Evolutionary conservation across 2,797 vertebrate genomes (phyloP).

Genomic region (Mycteria americana): DNA sequence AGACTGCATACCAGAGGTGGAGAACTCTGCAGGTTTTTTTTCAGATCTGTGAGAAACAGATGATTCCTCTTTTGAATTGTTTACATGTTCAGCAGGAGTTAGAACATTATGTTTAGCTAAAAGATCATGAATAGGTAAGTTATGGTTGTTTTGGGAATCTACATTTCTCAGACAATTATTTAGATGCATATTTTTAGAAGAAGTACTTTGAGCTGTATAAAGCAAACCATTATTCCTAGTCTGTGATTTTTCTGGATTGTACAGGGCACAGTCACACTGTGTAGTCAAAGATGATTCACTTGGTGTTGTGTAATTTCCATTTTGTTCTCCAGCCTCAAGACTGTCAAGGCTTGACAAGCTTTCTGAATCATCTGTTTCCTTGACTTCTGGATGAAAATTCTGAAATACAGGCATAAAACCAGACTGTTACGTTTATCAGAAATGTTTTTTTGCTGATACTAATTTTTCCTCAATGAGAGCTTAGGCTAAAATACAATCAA

Average conservation of each 20-base stretch:
- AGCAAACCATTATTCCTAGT: conserved; percentile 46
- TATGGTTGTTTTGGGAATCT: conserved; percentile 31
- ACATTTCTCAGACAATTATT: conserved; percentile 71
- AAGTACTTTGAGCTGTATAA: conserved; percentile 48
- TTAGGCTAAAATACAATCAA: neutral
- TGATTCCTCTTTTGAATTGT: conserved; percentile 49
- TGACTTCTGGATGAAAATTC: conserved; percentile 79
- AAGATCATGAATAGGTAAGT: conserved; percentile 39
- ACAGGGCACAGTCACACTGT: conserved; percentile 44
- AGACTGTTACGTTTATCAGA: neutral
- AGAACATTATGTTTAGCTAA: conserved; percentile 56
- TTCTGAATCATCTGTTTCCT: conserved; percentile 78
- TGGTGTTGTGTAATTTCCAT: conserved; percentile 54
- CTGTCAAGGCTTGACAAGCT: conserved; percentile 89
- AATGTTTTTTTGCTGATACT: neutral
- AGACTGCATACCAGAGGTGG: conserved; percentile 17
- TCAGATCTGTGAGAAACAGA: conserved; percentile 13
- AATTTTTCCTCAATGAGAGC: neutral
- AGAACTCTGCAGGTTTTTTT: conserved; percentile 21
- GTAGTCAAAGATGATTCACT: conserved; percentile 56
- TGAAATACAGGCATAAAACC: conserved; percentile 70
- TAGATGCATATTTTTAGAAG: conserved; percentile 63
- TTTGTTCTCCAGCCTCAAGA: conserved; percentile 81
- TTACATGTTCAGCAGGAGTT: conserved; percentile 20
- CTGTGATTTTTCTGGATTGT: conserved; percentile 53